Evolutionary conservation across 2,888 invertebrate genomes (phyloP).

Genomic region (Ennomos erosarius): DNA sequence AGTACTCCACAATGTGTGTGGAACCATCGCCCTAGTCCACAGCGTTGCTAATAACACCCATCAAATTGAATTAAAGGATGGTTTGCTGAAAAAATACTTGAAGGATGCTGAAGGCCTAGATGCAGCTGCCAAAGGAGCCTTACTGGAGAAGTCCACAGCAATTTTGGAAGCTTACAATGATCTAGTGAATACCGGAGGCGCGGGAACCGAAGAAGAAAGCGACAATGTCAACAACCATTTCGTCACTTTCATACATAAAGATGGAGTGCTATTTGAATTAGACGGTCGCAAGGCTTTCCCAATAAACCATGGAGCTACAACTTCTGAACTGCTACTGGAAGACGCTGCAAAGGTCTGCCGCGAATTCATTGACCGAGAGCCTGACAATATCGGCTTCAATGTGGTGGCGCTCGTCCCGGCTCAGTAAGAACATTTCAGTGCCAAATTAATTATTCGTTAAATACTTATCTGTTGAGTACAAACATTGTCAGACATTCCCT

Average conservation of each 20-base stretch:
- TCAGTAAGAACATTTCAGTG: conserved; percentile 45
- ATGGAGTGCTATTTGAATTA: conserved; percentile 93
- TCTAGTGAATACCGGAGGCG: conserved; percentile 92
- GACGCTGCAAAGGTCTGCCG: conserved; percentile 94
- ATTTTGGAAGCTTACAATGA: conserved; percentile 93
- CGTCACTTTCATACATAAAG: conserved; percentile 92
- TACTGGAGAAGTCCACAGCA: conserved; percentile 89
- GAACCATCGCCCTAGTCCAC: conserved; percentile 97
- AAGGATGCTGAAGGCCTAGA: conserved; percentile 87
- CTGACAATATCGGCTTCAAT: conserved; percentile 94
- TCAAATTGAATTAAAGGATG: conserved; percentile 87
- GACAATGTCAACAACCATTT: conserved; percentile 94
- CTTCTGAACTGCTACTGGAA: conserved; percentile 89
- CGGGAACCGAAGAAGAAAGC: conserved; percentile 87
- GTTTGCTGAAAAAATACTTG: conserved; percentile 91
- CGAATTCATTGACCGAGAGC: conserved; percentile 93
- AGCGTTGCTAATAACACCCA: conserved; percentile 95
- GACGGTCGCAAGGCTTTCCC: conserved; percentile 88
- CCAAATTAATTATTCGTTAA: conserved; percentile 16
- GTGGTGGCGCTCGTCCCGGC: conserved; percentile 91
- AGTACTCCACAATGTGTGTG: conserved; percentile 96
- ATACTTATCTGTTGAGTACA: conserved; percentile 29
- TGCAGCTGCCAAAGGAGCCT: conserved; percentile 90
- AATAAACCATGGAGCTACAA: conserved; percentile 92
- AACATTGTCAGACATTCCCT: conserved; percentile 38